These are phyloP conservation scores for Planiliza haematocheilus DNA, from an alignment of 2,113 vertebrate genomes.

Conservation along the genomic window DNA sequence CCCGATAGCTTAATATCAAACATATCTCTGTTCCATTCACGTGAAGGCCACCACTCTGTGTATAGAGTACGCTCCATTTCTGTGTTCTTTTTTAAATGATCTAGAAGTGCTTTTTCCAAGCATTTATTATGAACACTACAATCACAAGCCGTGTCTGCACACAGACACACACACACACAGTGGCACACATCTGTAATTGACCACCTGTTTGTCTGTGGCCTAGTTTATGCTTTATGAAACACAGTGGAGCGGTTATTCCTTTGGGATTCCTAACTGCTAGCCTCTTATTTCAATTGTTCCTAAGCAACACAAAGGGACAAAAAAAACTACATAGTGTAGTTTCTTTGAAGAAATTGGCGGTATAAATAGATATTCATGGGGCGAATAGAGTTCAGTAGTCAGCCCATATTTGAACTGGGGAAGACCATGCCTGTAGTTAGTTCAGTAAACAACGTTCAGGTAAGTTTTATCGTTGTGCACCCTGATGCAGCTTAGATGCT, in stretches of 20 bases:
- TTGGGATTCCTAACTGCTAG: slow-evolving; percentile 35
- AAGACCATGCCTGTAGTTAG: neutral
- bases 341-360: slow-evolving; percentile 34
- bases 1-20: no score
- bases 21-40: neutral
- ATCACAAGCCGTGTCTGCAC: slow-evolving; percentile 18
- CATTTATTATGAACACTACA: slow-evolving; percentile 25
- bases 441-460: neutral
- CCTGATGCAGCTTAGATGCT: neutral
- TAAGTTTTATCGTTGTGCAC: neutral
- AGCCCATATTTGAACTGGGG: neutral
- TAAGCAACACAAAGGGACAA: slow-evolving; percentile 43
- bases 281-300: slow-evolving; percentile 48
- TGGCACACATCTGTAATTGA: slow-evolving; percentile 60
- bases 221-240: slow-evolving; percentile 52
- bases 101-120: slow-evolving; percentile 6
- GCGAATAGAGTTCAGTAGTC: slow-evolving; percentile 42
- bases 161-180: neutral
- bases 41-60: neutral
- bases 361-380: slow-evolving; percentile 50
- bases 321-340: neutral
- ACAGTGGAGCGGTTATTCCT: slow-evolving; percentile 25
- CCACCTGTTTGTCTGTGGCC: slow-evolving; percentile 69
- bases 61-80: neutral
- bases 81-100: neutral